Conservation (phyloP, 2,797 vertebrate genomes). For the Spheniscus humboldti region DNA sequence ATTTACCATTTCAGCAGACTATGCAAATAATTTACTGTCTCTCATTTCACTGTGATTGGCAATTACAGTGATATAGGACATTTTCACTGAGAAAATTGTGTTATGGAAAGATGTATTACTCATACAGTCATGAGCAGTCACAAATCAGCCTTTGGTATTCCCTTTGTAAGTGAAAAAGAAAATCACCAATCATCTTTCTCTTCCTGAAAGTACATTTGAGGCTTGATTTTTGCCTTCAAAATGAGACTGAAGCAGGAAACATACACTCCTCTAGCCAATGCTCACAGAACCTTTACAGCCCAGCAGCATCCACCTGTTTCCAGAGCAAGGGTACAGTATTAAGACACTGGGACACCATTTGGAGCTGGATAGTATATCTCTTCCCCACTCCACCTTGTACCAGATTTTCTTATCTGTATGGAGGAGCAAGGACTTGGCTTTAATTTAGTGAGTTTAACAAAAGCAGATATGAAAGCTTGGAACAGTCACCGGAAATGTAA, state of each 20-base stretch:
- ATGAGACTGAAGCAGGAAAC: background rate
- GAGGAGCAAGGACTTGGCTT: background rate
- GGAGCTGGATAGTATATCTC: background rate
- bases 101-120: constrained; percentile 13
- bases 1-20: constrained; percentile 33
- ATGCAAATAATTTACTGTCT: constrained; percentile 42
- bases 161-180: background rate
- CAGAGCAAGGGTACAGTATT: background rate
- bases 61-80: constrained; percentile 48
- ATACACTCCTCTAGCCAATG: background rate
- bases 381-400: background rate
- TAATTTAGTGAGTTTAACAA: background rate
- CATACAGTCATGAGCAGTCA: background rate
- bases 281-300: background rate
- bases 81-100: constrained; percentile 11
- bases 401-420: background rate
- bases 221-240: background rate
- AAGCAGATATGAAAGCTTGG: background rate
- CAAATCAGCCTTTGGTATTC: constrained; percentile 14
- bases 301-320: background rate
- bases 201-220: background rate
- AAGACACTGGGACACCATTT: background rate
- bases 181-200: background rate
- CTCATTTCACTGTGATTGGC: constrained; percentile 39
- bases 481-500: background rate